A percentile compares a stretch with the other conserved stretches of the same genome.
These are phyloP conservation scores for Ganaspis sp. DNA, from an alignment of 1,140 invertebrate genomes.

Conservation along the genomic window DNA sequence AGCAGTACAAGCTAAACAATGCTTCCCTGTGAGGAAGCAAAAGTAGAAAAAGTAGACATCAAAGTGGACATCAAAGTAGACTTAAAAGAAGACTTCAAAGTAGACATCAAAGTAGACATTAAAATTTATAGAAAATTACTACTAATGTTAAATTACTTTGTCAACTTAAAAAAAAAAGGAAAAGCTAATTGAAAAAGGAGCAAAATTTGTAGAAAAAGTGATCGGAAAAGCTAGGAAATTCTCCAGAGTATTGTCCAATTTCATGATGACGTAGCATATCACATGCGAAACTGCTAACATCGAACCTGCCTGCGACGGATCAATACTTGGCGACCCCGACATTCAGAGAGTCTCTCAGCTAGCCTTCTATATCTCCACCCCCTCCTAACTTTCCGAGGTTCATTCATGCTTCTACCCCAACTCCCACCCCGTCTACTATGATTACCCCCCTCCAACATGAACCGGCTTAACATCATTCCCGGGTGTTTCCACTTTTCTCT, in stretches of 20 bases:
- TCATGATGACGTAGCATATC: conserved; percentile 61
- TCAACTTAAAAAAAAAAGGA: neutral
- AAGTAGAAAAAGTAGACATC: no score
- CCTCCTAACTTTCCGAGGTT: conserved; percentile 59
- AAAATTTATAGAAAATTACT: no score
- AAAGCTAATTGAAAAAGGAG: neutral
- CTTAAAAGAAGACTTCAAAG: no score
- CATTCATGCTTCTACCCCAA: conserved; percentile 70
- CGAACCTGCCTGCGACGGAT: conserved; percentile 70
- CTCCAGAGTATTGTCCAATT: neutral
- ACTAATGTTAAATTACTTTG: no score
- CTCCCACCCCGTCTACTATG: conserved; percentile 39
- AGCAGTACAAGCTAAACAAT: no score
- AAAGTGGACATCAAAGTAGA: no score
- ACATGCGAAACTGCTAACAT: conserved; percentile 69
- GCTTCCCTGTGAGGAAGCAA: no score
- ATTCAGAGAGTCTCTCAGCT: conserved; percentile 67
- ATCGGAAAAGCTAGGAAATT: neutral
- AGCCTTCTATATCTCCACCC: conserved; percentile 57
- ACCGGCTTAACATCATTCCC: conserved; percentile 14
- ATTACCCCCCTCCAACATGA: conserved; percentile 38
- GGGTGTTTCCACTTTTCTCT: conserved; percentile 5
- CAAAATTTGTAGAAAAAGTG: neutral
- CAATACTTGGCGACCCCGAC: conserved; percentile 76
- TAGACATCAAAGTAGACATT: no score